Evolutionary conservation across 2,888 invertebrate species (phyloP), one percentile per base, ranked within the genome.

Genomic region (Rhodophaea formosa): DNA sequence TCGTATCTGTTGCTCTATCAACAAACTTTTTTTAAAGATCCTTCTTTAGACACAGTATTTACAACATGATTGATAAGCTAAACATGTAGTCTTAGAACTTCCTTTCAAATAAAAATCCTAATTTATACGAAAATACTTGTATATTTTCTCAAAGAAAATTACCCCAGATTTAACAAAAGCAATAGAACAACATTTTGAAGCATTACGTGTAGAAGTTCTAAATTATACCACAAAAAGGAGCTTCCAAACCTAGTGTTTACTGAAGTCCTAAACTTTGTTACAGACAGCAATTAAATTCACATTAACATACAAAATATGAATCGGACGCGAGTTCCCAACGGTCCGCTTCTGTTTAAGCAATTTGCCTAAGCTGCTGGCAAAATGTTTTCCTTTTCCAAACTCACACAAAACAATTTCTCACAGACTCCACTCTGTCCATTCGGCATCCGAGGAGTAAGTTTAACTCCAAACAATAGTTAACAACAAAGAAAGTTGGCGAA

Each of bases 341-440:
- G 66, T 68, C 66, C 64, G 62, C 69, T 62, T 65, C 67, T 75
- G 70, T 73, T 78, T 80, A 78, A 84, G 79, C 82, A 84, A 86
- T 87, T 88, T 86, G 81, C 82, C 74, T 86, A 88, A 89, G 85
- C 88, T 85, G 75, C 79, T 80, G 67, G 79, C 80, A 81, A 86
- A 88, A 88, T 86, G 84, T 88, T 89, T 88, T 89, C 88, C 87
- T 86, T 86, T 82, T 75, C 75, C 72, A 73, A 87, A 88, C 86
- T 88, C 77, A 84, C 81, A 86, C 87, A 86, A 84, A 88, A 89
- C 87, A 85, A 86, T 87, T 84, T 83, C 83, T 82, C 81, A 74
- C 79, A 74, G 79, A 84, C 78, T 80, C 75, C 65, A 79, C 75
- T 79, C 81, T 84, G 88, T 82, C 84, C 84, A 86, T 86, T 86